Base-by-base conservation (phyloP, 2,113 vertebrate species). In the Euleptes europaea region DNA sequence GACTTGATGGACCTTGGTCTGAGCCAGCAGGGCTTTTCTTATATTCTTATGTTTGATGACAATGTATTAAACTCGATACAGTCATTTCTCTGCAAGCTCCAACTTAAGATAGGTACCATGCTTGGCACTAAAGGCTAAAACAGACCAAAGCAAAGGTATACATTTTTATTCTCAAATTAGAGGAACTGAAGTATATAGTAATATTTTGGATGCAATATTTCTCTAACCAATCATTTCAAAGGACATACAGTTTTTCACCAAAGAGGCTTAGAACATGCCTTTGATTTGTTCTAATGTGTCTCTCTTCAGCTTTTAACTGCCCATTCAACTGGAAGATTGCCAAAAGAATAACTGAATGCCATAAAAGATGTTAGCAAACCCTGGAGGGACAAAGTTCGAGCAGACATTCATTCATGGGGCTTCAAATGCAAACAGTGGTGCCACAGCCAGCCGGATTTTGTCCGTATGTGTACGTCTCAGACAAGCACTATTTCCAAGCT, bases 321-420 rank as follows among this genome's bases (percentile, higher is more conserved):
- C 77, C 42, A 75, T 88, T 87, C n/a, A 72, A 91, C 85, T 77
- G 0, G 0, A 80, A 35, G 6, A 28, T 2, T 0, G 60, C 51
- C 79, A 83, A 78, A 76, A n/a, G 1, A 84, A 57, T n/a, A 49
- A 76, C 26, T 84, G 76, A 40, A 38, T 33, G 60, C 47, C 87
- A 84, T 71, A 79, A 44, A 63, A 19, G 40, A 17, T 35, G 9
- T 35, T 66, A 49, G 6, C 19, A 17, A 40, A 60, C 38, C 33
- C 69, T 72, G 28, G 26, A 72, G 42, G 33, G 33, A 15, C 31
- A 49, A 47, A 28, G 57, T 33, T 65, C 19, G 47, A 60, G 38
- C 42, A 13, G 19, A 77, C 75, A 47, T 47, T 77, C 12, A 57
- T 77, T 77, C 57, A 38, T 23, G 14, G 47, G 26, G 11, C 33